These are phyloP conservation scores for Sitophilus oryzae DNA, from an alignment of 1,140 invertebrate species.

Conservation along the genomic window DNA sequence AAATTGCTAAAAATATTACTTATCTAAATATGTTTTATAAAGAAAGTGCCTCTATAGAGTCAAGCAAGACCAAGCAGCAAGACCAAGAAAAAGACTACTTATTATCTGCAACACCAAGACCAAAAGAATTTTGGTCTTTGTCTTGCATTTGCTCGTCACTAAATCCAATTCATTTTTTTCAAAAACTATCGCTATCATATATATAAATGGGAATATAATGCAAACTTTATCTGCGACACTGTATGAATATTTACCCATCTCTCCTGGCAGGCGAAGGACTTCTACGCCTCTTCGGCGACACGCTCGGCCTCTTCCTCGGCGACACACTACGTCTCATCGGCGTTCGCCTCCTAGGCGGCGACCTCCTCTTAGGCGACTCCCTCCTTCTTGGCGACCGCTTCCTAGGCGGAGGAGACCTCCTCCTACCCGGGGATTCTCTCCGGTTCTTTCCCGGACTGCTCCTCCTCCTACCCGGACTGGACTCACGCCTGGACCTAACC, in stretches of 20 bases:
- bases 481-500: conserved; percentile 5
- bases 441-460: conserved; percentile 12
- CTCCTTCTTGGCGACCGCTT: conserved; percentile 13
- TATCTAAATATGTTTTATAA: too few species aligned
- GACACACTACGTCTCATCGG: conserved; percentile 13
- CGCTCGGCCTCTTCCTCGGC: conserved; percentile 8
- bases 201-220: too few species aligned
- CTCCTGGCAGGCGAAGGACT: background rate
- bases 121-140: too few species aligned
- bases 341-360: conserved; percentile 14
- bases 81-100: too few species aligned
- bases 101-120: too few species aligned
- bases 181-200: too few species aligned
- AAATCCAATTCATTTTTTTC: too few species aligned
- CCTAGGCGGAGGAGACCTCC: conserved; percentile 18
- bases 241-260: conserved; percentile 7
- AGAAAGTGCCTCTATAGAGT: too few species aligned
- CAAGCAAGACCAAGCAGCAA: too few species aligned
- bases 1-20: too few species aligned
- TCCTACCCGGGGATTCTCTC: conserved; percentile 14
- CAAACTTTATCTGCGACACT: too few species aligned
- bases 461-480: conserved; percentile 10
- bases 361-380: conserved; percentile 17
- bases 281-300: conserved; percentile 1
- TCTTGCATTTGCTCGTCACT: too few species aligned